Percentiles rank a stretch among this genome's conserved stretches.
Evolutionary conservation across 2,888 invertebrate species (phyloP).

Genomic region (Phaonia tiefii): DNA sequence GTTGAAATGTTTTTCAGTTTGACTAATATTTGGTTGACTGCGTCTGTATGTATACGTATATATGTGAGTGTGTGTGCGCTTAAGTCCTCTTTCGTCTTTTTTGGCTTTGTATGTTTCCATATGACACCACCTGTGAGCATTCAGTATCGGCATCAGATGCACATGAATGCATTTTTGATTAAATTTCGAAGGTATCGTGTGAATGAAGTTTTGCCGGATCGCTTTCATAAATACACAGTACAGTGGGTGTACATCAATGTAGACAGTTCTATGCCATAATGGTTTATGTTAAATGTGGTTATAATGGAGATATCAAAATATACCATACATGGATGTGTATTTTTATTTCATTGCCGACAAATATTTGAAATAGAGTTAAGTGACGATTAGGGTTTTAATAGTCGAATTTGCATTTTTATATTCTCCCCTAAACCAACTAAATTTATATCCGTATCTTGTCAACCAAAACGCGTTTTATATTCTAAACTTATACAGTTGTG

Average conservation of each 20-base stretch:
- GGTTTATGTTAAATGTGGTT: not conserved
- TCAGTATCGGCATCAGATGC: not conserved
- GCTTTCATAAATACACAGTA: not conserved
- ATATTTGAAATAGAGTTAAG: slow-evolving; percentile 21
- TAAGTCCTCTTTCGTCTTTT: not conserved
- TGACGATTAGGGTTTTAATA: slow-evolving; percentile 3
- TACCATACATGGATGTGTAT: not conserved
- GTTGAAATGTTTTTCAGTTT: no score
- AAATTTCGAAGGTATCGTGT: slow-evolving; percentile 12
- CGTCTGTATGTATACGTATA: not conserved
- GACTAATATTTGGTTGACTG: no score
- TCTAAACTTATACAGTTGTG: no score
- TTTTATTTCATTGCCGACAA: not conserved
- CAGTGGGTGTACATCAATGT: not conserved
- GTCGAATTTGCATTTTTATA: slow-evolving; percentile 6
- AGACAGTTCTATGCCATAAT: not conserved
- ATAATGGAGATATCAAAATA: slow-evolving; percentile 9
- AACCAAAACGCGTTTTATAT: no score
- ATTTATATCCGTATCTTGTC: no score
- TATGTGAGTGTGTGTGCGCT: not conserved
- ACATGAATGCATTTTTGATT: slow-evolving; percentile 16
- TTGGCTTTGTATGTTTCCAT: not conserved
- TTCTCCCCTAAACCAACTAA: not conserved
- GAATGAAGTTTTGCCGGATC: not conserved
- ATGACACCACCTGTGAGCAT: slow-evolving; percentile 30